These are phyloP conservation scores for Aphelinus certus DNA, from an alignment of 1,140 invertebrate species.

Conservation along the genomic window DNA sequence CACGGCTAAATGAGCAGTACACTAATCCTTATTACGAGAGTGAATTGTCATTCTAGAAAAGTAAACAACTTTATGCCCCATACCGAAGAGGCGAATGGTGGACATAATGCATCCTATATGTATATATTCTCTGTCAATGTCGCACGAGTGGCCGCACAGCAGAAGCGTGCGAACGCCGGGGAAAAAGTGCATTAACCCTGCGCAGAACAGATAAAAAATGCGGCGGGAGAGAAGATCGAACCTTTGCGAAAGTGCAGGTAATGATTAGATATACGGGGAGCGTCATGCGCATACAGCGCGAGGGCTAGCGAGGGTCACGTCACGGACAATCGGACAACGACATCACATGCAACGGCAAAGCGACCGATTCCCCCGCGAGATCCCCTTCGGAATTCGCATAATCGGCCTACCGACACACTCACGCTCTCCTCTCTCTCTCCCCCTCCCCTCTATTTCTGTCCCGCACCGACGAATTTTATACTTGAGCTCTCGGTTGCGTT, in stretches of 20 bases:
- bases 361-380: neutral
- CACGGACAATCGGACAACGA: conserved; percentile 37
- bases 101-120: no score
- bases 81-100: no score
- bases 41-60: no score
- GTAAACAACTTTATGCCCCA: no score
- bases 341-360: conserved; percentile 6
- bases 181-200: neutral
- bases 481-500: no score
- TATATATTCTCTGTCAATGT: no score
- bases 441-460: no score
- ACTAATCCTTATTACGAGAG: no score
- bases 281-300: neutral
- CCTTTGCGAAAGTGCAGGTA: conserved; percentile 4
- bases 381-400: conserved; percentile 23
- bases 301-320: conserved; percentile 6
- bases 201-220: neutral
- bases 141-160: neutral
- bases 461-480: no score
- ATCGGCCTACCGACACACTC: conserved; percentile 28
- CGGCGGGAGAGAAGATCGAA: neutral
- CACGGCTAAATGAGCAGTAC: no score
- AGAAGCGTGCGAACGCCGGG: conserved; percentile 5
- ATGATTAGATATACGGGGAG: conserved; percentile 22
- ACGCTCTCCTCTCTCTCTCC: no score